Evolutionary conservation across 2,113 vertebrate genomes (phyloP).

Genomic region (Lophius piscatorius): DNA sequence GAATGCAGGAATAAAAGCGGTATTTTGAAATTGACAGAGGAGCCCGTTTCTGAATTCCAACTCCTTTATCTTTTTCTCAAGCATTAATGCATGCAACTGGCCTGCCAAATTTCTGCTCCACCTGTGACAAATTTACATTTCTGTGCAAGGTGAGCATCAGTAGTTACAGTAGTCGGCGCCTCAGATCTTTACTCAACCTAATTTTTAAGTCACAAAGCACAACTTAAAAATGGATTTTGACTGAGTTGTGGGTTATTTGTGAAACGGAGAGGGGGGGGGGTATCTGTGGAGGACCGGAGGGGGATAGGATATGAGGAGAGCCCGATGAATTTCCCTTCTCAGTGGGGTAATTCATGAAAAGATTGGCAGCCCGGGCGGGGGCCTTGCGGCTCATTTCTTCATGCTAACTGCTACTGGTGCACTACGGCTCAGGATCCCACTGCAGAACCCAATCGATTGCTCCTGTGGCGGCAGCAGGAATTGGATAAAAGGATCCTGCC

Average conservation of each 20-base stretch:
- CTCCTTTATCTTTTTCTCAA: slow-evolving; percentile 66
- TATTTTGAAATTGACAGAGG: slow-evolving; percentile 97
- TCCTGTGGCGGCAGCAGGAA: slow-evolving; percentile 83
- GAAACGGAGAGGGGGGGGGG: slow-evolving; percentile 20
- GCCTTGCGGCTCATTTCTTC: slow-evolving; percentile 87
- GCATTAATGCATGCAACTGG: slow-evolving; percentile 82
- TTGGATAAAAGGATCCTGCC: slow-evolving; percentile 83
- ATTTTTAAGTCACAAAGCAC: slow-evolving; percentile 85
- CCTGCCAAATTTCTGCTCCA: slow-evolving; percentile 86
- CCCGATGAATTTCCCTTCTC: slow-evolving; percentile 86
- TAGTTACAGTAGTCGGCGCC: slow-evolving; percentile 92
- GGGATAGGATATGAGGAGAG: slow-evolving; percentile 59
- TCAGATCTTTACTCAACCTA: slow-evolving; percentile 85
- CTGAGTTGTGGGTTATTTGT: slow-evolving; percentile 57
- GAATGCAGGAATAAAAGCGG: slow-evolving; percentile 90
- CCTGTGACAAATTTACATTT: slow-evolving; percentile 84
- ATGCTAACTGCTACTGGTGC: slow-evolving; percentile 83
- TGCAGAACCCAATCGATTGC: slow-evolving; percentile 87
- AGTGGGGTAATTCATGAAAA: slow-evolving; percentile 83
- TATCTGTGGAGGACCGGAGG: slow-evolving; percentile 32
- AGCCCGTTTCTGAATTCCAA: slow-evolving; percentile 89
- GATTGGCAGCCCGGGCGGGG: slow-evolving; percentile 81
- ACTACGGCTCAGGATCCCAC: slow-evolving; percentile 75
- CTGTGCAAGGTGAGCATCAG: slow-evolving; percentile 84
- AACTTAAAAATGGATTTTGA: slow-evolving; percentile 85